Base-by-base conservation (phyloP, 2,797 vertebrate genomes). In the Clamator glandarius region DNA sequence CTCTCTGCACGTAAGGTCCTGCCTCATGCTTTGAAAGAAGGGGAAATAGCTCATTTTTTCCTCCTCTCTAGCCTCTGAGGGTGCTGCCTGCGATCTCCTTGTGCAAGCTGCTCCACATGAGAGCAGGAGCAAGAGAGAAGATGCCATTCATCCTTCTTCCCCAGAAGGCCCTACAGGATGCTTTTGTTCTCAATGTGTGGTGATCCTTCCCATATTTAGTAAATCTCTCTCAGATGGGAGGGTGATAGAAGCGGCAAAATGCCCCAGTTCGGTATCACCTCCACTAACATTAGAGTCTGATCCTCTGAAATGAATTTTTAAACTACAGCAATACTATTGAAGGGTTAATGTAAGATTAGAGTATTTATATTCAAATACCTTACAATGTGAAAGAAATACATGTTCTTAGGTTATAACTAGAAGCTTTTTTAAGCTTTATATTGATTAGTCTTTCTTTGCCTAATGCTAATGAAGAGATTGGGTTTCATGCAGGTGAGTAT, bases 281-380 rank as follows among this genome's bases (percentile, higher is more conserved):
- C 54, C 19, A 6, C 69, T 69, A 80, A 59, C 8, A 72, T 58
- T 52, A 61, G 26, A 42, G n/a, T 78, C 51, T 84, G 29, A 36
- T 82, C 31, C 31, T 79, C 80, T 73, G 77, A 91, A 93, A 92
- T 94, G 59, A 75, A 86, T 95, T 95, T 86, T 67, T 91, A 87
- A 92, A 76, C 41, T 12, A 31, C 36, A 86, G 76, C 55, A 88
- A 73, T 61, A 33, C 64, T 63, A 67, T 57, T 88, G 82, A 86
- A 88, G 96, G 86, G 95, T 93, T 96, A 90, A 80, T 90, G 76
- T 90, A 96, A 93, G 90, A 95, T 94, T 95, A 88, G 26, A 73
- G 76, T 85, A 76, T 91, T 97, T 90, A 33, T 91, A 54, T 93
- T 88, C 59, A 70, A 89, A 82, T 91, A 74, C 33, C 48, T 81